A percentile compares a stretch with the other conserved stretches of the same genome.
phyloP scores from a whole-genome alignment of 53 echinoderm and acorn worm genomes.

The Arbacia lixula region DNA sequence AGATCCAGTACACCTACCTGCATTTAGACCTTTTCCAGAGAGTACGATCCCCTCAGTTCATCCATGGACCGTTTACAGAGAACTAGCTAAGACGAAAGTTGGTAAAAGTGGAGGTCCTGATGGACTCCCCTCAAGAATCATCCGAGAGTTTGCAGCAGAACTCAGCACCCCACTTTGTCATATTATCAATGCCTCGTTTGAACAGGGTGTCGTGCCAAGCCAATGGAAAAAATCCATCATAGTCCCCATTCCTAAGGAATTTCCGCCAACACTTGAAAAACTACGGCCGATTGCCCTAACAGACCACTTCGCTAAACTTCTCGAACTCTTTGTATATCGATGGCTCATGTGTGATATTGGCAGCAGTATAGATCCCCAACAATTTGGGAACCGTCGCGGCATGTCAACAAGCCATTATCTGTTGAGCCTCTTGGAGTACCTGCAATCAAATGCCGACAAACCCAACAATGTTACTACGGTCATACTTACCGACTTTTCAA shows the following conservation, averaged over 20 bases:
- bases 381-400: slow-evolving; percentile 13
- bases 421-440: background rate
- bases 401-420: slow-evolving; percentile 17
- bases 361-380: background rate
- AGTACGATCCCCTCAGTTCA: too few species aligned
- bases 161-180: slow-evolving; percentile 34
- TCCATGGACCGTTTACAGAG: slow-evolving; percentile 6
- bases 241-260: slow-evolving; percentile 42
- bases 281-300: slow-evolving; percentile 34
- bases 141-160: slow-evolving; percentile 25
- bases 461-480: background rate
- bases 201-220: background rate
- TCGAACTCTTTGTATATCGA: slow-evolving; percentile 9
- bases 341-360: background rate
- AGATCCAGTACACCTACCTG: background rate
- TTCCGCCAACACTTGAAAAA: slow-evolving; percentile 24
- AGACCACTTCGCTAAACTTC: slow-evolving; percentile 33
- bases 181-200: slow-evolving; percentile 21
- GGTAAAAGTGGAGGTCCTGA: background rate
- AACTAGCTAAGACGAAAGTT: background rate
- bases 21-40: background rate
- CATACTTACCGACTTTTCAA: slow-evolving; percentile 25
- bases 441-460: background rate
- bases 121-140: background rate
- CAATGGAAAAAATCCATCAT: slow-evolving; percentile 42